Percentiles rank a stretch among this genome's conserved stretches.
phyloP scores from a whole-genome alignment of 2,888 invertebrate genomes.

The Dryomyza anilis region DNA sequence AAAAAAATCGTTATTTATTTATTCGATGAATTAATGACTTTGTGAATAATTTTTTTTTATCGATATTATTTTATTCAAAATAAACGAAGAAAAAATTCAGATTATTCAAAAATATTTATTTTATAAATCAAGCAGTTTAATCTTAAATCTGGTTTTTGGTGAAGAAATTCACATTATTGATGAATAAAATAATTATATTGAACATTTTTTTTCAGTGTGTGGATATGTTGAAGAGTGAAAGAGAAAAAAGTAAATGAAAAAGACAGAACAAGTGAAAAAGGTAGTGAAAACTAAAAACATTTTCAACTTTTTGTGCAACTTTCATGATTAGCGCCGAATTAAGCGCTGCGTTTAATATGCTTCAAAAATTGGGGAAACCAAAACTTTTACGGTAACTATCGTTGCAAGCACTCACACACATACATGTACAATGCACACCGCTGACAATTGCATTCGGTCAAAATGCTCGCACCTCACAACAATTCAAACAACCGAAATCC shows the following conservation, averaged over 20 bases:
- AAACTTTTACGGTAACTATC: not conserved
- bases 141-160: too few relatives aligned
- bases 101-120: too few relatives aligned
- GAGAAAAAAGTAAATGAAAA: not conserved
- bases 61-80: too few relatives aligned
- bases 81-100: too few relatives aligned
- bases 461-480: conserved; percentile 23
- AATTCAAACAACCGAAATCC: not conserved
- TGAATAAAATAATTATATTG: too few relatives aligned
- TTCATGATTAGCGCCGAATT: conserved; percentile 16
- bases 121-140: too few relatives aligned
- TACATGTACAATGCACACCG: not conserved
- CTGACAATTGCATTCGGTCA: conserved; percentile 20
- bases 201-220: too few relatives aligned
- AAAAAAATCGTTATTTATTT: too few relatives aligned
- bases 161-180: too few relatives aligned
- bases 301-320: not conserved
- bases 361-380: not conserved
- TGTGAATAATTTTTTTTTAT: too few relatives aligned
- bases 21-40: too few relatives aligned
- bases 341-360: conserved; percentile 1
- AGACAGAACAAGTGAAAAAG: not conserved
- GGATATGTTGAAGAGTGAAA: not conserved
- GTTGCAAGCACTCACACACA: not conserved
- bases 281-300: not conserved